A percentile compares a stretch with the other conserved stretches of the same genome.
Conservation (phyloP, 2,888 invertebrate genomes). For the Argynnis bischoffii region DNA sequence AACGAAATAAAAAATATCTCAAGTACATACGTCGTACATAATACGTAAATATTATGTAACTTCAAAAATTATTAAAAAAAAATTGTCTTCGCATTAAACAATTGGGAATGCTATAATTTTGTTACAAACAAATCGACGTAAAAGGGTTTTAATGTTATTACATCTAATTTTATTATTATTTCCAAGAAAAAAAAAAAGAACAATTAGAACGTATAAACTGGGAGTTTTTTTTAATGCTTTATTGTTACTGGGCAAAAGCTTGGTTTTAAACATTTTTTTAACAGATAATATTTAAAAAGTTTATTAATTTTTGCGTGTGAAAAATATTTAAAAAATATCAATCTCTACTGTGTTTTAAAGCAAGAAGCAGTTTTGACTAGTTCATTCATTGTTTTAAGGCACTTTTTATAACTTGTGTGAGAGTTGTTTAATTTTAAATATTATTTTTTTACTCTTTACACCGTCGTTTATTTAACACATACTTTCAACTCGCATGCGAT, state of each 20-base stretch:
- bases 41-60: background rate
- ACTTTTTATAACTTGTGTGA: constrained; percentile 22
- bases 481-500: too few species aligned
- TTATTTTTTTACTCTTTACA: background rate
- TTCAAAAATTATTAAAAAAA: background rate
- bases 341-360: constrained; percentile 10
- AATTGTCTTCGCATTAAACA: background rate
- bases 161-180: too few species aligned
- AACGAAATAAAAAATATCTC: too few species aligned
- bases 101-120: constrained; percentile 4
- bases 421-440: background rate
- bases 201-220: too few species aligned
- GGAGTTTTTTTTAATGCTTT: too few species aligned
- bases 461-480: too few species aligned
- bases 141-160: too few species aligned
- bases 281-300: background rate
- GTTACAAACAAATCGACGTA: too few species aligned
- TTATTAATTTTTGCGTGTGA: background rate
- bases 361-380: constrained; percentile 32
- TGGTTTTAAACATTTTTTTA: background rate
- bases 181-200: too few species aligned
- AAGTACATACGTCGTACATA: too few species aligned
- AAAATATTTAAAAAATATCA: background rate
- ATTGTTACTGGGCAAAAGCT: constrained; percentile 3
- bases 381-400: constrained; percentile 33